Conservation (phyloP, 2,888 invertebrate species). For the Drosophila helvetica region DNA sequence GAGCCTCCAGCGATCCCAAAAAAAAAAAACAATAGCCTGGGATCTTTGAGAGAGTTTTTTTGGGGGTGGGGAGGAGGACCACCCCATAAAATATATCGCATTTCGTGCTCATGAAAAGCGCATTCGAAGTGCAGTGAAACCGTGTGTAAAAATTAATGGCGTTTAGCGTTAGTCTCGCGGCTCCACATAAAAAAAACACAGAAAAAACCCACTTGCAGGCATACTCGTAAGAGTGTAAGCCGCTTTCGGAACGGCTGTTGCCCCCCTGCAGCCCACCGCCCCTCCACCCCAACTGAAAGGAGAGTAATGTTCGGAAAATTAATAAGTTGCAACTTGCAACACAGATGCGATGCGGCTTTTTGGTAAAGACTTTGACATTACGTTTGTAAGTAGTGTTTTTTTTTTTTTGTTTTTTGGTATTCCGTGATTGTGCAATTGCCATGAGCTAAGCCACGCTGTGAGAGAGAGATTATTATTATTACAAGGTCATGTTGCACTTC, state of each 20-base stretch:
- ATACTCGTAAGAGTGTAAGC: slow-evolving; percentile 21
- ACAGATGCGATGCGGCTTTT: slow-evolving; percentile 12
- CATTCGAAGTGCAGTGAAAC: slow-evolving; percentile 60
- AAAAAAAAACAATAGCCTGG: slow-evolving; percentile 38
- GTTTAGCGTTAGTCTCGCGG: slow-evolving; percentile 37
- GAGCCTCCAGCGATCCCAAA: background rate
- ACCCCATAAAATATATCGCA: slow-evolving; percentile 1
- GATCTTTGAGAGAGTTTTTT: slow-evolving; percentile 28
- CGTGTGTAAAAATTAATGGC: slow-evolving; percentile 63
- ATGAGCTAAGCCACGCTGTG: slow-evolving; percentile 18
- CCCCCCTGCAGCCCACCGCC: slow-evolving; percentile 13
- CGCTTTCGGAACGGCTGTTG: slow-evolving; percentile 44
- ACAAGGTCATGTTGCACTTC: background rate
- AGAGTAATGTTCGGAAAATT: slow-evolving; percentile 19
- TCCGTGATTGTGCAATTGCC: slow-evolving; percentile 33
- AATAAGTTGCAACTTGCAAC: slow-evolving; percentile 38
- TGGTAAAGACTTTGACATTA: slow-evolving; percentile 44
- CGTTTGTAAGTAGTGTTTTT: slow-evolving; percentile 37
- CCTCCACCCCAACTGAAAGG: too few species aligned
- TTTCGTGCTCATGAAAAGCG: slow-evolving; percentile 28
- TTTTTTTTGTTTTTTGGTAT: slow-evolving; percentile 29
- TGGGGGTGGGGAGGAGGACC: background rate
- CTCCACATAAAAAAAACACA: slow-evolving; percentile 2
- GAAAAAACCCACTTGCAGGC: too few species aligned
- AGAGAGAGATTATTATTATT: background rate